Percentiles rank a stretch among this genome's conserved stretches.
These are phyloP conservation scores for Vanacampus margaritifer DNA, from an alignment of 2,113 vertebrate species.

Conservation along the genomic window DNA sequence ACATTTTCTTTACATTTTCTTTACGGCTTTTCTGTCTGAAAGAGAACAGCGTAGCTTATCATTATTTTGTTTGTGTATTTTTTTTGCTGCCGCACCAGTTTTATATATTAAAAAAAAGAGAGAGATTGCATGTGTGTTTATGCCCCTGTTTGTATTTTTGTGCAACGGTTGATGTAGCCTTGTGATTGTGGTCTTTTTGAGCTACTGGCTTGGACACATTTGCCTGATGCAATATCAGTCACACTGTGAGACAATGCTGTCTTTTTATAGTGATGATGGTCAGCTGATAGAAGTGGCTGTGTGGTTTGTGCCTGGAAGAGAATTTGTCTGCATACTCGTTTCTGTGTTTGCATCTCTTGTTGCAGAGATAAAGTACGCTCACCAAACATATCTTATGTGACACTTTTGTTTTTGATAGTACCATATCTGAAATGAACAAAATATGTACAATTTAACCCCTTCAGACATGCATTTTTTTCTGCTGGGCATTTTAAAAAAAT, in stretches of 20 bases:
- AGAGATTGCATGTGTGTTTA: constrained; percentile 1
- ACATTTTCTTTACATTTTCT: no score
- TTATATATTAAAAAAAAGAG: constrained; percentile 1
- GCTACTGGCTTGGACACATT: constrained; percentile 24
- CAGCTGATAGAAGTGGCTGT: constrained; percentile 63
- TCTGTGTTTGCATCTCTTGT: constrained; percentile 15
- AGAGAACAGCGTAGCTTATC: neutral
- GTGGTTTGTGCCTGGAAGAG: constrained; percentile 27
- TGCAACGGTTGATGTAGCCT: constrained; percentile 7
- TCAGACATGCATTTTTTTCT: no score
- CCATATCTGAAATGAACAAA: neutral
- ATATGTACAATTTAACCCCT: neutral
- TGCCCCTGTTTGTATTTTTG: constrained; percentile 14
- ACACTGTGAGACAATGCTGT: constrained; percentile 46
- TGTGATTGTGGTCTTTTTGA: constrained; percentile 13
- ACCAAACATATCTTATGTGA: neutral
- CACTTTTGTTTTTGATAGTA: neutral
- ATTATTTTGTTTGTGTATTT: neutral
- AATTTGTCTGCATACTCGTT: constrained; percentile 11
- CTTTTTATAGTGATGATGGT: constrained; percentile 45
- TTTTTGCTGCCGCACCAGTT: neutral
- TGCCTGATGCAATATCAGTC: constrained; percentile 48
- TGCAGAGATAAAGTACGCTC: neutral
- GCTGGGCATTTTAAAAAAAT: no score
- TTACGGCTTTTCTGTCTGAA: neutral